Conservation (phyloP, 1,140 invertebrate genomes). For the Microplitis demolitor region DNA sequence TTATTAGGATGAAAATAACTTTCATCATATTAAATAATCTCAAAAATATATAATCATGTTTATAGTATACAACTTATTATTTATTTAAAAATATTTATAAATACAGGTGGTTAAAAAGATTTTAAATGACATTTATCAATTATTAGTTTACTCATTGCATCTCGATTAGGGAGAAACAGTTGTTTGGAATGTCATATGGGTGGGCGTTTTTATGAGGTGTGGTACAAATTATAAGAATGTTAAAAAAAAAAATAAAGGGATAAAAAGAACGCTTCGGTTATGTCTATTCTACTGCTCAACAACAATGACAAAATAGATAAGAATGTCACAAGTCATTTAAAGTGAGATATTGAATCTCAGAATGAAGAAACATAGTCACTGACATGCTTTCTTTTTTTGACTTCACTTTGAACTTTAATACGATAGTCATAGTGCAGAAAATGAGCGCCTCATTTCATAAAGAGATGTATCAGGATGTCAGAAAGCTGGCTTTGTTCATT, state of each 20-base stretch:
- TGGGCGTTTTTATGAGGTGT: not conserved
- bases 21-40: too few species aligned
- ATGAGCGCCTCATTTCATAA: too few species aligned
- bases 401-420: not conserved
- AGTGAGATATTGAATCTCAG: not conserved
- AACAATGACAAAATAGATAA: not conserved
- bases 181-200: not conserved
- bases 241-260: not conserved
- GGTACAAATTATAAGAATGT: not conserved
- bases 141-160: not conserved
- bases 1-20: not conserved
- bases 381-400: not conserved
- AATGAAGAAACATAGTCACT: not conserved
- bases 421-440: too few species aligned
- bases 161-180: too few species aligned
- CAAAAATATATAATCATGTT: too few species aligned
- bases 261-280: not conserved
- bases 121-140: too few species aligned
- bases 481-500: too few species aligned
- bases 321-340: not conserved
- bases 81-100: too few species aligned
- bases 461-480: too few species aligned
- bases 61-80: too few species aligned
- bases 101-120: too few species aligned
- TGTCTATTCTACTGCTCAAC: not conserved